Evolutionary conservation across 2,113 vertebrate genomes (phyloP), one percentile per base, ranked within the genome.

Genomic region (Potamarius usumacintae): DNA sequence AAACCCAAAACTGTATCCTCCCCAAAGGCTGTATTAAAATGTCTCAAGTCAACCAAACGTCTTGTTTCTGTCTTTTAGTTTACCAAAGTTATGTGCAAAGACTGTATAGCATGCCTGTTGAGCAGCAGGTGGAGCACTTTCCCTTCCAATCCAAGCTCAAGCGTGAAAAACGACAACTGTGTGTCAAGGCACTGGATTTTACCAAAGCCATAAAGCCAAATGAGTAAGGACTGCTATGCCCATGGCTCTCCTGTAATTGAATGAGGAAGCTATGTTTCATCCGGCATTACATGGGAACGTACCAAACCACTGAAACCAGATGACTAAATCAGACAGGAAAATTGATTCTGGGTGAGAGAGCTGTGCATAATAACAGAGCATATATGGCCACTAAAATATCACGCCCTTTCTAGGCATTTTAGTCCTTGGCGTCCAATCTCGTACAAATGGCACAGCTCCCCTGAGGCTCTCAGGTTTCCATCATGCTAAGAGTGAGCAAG

Each of bases 51-150:
- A 74, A 48, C 17, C 71, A 48, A 34, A 34, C 17, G 17, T 48
- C 30, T 71, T 42, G 27, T 69, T 14, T 69, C 27, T 15, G 27
- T 30, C n/a, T 27, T 17, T 27, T 34, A 7, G 15, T 71, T 69
- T 71, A 71, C 34, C 7, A 60, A 57, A 2, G 57, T 7, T 85
- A 0, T 12, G 27, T 15, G 20, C 55, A 76, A 50, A 17, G 22
- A 25, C 20, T 67, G 65, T 57, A 48, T 18, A 48, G 8, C 69
- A n/a, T 15, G 10, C 1, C 4, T 9, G 15, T 5, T 83, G 25
- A 58, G 74, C 90, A 71, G 30, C 62, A 90, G 90, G 50, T 85
- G 89, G 83, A 20, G 58, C 89, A 17, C 67, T 84, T 57, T 85
- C 17, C 60, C 50, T 86, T 86, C 20, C 2, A 27, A 86, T 63